Conservation (phyloP, 2,888 invertebrate genomes). For the Drosophila neotestacea region DNA sequence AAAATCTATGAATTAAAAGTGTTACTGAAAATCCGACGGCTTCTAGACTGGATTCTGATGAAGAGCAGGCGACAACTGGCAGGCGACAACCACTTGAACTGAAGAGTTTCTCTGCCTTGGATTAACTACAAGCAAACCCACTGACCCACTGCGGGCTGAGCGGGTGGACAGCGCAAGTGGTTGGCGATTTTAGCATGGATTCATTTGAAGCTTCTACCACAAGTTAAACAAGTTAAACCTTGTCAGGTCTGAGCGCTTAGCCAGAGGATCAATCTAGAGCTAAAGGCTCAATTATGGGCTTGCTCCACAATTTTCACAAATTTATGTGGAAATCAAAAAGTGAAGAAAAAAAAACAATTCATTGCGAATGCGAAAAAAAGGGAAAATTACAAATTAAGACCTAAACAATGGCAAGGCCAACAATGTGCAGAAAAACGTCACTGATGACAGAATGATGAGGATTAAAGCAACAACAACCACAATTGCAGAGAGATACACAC, state of each 20-base stretch:
- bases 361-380: slow-evolving; percentile 50
- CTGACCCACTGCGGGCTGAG: slow-evolving; percentile 18
- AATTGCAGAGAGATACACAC: slow-evolving; percentile 47
- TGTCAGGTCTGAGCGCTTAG: neutral
- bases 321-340: slow-evolving; percentile 55
- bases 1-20: slow-evolving; percentile 76
- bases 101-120: slow-evolving; percentile 35
- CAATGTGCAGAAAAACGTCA: slow-evolving; percentile 81
- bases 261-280: slow-evolving; percentile 12
- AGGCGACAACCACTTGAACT: slow-evolving; percentile 45
- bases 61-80: slow-evolving; percentile 17
- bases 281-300: slow-evolving; percentile 3
- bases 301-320: slow-evolving; percentile 21
- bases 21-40: slow-evolving; percentile 62
- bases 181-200: neutral
- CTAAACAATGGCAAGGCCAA: slow-evolving; percentile 68
- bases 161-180: slow-evolving; percentile 39
- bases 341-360: slow-evolving; percentile 35
- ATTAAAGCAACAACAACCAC: slow-evolving; percentile 78
- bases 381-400: slow-evolving; percentile 76
- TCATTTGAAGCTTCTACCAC: slow-evolving; percentile 20
- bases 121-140: slow-evolving; percentile 58
- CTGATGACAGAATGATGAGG: slow-evolving; percentile 85
- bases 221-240: slow-evolving; percentile 47
- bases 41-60: slow-evolving; percentile 40